Evolutionary conservation across 2,888 invertebrate genomes (phyloP).

Genomic region (Drosophila glabriapex): DNA sequence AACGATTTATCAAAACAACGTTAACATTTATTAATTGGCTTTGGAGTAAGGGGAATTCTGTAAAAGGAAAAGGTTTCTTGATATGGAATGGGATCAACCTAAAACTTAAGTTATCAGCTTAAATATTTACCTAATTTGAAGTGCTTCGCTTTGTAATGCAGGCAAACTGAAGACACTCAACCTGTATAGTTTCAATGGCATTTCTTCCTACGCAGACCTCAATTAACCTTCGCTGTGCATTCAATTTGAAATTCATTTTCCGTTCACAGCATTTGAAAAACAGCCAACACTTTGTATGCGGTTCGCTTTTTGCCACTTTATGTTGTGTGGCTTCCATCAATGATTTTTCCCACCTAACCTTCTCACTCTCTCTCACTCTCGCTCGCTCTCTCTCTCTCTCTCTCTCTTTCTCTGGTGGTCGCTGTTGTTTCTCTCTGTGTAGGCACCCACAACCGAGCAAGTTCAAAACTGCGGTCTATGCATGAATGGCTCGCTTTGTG

Average conservation of each 20-base stretch:
- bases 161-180: conserved; percentile 26
- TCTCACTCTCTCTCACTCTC: not conserved
- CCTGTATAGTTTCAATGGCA: conserved; percentile 14
- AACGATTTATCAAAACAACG: not conserved
- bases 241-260: conserved; percentile 42
- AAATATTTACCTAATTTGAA: conserved; percentile 3
- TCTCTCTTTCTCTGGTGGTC: not conserved
- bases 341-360: conserved; percentile 50
- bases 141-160: not conserved
- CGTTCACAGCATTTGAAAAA: conserved; percentile 31
- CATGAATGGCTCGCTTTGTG: conserved; percentile 64
- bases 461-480: conserved; percentile 54
- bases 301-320: conserved; percentile 11
- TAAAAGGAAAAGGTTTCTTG: not conserved
- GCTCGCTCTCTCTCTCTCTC: conserved; percentile 11
- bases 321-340: conserved; percentile 67
- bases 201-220: conserved; percentile 34
- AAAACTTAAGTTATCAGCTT: not conserved
- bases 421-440: not conserved
- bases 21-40: not conserved
- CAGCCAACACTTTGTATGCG: conserved; percentile 20
- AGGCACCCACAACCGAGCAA: conserved; percentile 41
- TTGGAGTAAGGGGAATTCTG: too few relatives aligned
- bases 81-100: not conserved
- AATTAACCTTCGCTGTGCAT: conserved; percentile 53